Evolutionary conservation across 2,113 vertebrate species (phyloP), one percentile per base, ranked within the genome.

Genomic region (Loxodonta africana): DNA sequence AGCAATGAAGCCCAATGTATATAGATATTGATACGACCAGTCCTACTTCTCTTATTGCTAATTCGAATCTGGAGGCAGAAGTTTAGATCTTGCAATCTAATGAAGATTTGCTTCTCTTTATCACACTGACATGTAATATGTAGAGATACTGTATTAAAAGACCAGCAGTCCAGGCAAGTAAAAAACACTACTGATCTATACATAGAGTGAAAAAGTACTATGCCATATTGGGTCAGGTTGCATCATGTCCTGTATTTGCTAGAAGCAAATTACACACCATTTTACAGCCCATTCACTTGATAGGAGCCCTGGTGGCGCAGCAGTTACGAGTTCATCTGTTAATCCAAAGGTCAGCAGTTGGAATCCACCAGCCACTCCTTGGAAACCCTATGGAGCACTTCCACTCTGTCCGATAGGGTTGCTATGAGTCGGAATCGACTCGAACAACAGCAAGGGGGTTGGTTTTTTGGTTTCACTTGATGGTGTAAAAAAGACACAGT

Each of bases 131-230:
- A 23, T 89, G 7, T 65, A 37, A 48, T 71, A 23, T 87, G 5
- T 95, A 83, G 95, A 90, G 26, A 62, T 84, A 60, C 41, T 41
- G 0, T 65, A 81, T 80, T 37, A 88, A 82, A 88, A 78, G 88
- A 44, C 48, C 74, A 90, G 25, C 26, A 96, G n/a, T 73, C 48
- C 41, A 87, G 78, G 77, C 44, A 96, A 44, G 11, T 18, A 1
- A 51, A 87, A 88, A 62, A 60, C 90, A 30, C 37, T 18, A 71
- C 17, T 46, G 12, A 62, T 41, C 20, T 71, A 69, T 25, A 46
- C 21, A 41, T 0, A 30, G 15, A 84, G 11, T 53, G n/a, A 41
- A 89, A 95, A 20, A 28, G 33, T 14, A 41, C 21, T 21, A 44
- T 14, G 17, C 41, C 1, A 4, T 11, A 10, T 30, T 77, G 11